phyloP scores from a whole-genome alignment of 1,140 invertebrate genomes.

The Drosophila nasuta region DNA sequence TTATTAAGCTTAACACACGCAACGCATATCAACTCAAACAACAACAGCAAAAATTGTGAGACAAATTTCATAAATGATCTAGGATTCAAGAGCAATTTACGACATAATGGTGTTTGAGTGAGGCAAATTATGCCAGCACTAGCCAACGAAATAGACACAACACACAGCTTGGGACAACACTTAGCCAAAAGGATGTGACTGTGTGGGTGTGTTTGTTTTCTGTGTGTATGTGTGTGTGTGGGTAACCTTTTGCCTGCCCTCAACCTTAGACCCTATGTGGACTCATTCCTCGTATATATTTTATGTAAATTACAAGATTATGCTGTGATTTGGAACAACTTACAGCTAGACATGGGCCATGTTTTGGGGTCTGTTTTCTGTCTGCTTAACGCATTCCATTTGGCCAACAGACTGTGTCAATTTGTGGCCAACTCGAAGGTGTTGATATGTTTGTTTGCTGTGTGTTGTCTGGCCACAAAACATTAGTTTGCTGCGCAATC shows the following conservation, averaged over 20 bases:
- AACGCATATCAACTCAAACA: constrained; percentile 55
- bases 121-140: constrained; percentile 55
- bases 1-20: constrained; percentile 41
- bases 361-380: constrained; percentile 21
- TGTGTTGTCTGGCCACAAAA: not conserved
- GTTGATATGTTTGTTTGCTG: constrained; percentile 35
- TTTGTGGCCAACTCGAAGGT: constrained; percentile 40
- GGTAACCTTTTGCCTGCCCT: constrained; percentile 60
- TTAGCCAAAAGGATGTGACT: not conserved
- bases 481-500: constrained; percentile 36
- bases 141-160: constrained; percentile 38
- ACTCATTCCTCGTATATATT: constrained; percentile 43
- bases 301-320: constrained; percentile 84
- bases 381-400: constrained; percentile 28
- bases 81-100: constrained; percentile 80
- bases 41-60: constrained; percentile 39
- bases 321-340: constrained; percentile 77
- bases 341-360: constrained; percentile 63
- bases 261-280: constrained; percentile 39
- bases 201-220: not conserved
- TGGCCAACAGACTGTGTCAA: constrained; percentile 32
- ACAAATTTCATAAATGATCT: constrained; percentile 83
- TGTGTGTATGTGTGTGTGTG: constrained; percentile 5
- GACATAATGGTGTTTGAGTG: constrained; percentile 75
- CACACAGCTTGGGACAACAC: constrained; percentile 4